phyloP scores from a whole-genome alignment of 2,797 vertebrate genomes.

The Aplochiton taeniatus region DNA sequence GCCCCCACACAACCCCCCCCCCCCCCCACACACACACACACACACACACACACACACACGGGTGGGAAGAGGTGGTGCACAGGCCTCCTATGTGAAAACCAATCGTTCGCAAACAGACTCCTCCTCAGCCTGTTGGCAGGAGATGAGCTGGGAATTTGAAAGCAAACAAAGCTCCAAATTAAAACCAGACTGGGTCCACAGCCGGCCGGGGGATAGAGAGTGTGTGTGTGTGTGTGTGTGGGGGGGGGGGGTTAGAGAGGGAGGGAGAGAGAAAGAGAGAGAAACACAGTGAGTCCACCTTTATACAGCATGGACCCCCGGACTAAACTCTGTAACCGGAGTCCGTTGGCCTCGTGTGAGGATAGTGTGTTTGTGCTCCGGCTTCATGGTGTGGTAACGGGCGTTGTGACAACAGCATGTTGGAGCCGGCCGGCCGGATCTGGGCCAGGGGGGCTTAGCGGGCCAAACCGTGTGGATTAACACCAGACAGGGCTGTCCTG shows the following conservation, averaged over 20 bases:
- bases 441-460: conserved; percentile 60
- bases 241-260: neutral
- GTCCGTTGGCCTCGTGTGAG: neutral
- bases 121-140: conserved; percentile 45
- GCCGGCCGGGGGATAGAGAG: conserved; percentile 37
- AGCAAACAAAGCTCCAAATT: conserved; percentile 70
- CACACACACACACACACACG: conserved; percentile 1
- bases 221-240: conserved; percentile 17
- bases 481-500: conserved; percentile 44
- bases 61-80: conserved; percentile 23
- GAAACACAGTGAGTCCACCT: neutral
- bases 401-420: conserved; percentile 53
- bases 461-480: conserved; percentile 63
- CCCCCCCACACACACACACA: conserved; percentile 13
- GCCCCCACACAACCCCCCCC: neutral
- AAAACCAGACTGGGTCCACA: conserved; percentile 57
- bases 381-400: conserved; percentile 55
- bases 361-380: conserved; percentile 13
- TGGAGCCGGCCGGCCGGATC: conserved; percentile 38
- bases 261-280: neutral
- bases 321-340: conserved; percentile 10
- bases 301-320: neutral
- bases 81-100: conserved; percentile 30
- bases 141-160: conserved; percentile 55
- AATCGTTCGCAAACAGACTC: conserved; percentile 50